phyloP scores from a whole-genome alignment of 92 coral and sea anemone genomes.

The Blastomussa wellsi region DNA sequence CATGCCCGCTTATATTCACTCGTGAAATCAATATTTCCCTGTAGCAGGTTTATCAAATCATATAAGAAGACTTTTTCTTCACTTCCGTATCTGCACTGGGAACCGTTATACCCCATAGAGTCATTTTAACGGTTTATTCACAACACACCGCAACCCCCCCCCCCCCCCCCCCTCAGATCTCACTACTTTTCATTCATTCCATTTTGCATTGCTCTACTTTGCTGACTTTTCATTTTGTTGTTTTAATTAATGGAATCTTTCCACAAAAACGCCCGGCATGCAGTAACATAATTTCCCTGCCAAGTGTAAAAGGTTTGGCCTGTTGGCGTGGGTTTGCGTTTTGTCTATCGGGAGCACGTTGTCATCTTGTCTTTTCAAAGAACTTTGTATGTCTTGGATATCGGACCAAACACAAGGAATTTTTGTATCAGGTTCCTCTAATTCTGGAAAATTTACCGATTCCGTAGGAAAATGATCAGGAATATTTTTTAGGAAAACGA shows the following conservation, averaged over 20 bases:
- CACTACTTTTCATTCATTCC: not conserved
- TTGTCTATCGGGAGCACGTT: slow-evolving; percentile 16
- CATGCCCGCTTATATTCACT: not conserved
- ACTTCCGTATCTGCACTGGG: not conserved
- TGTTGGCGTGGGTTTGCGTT: not conserved
- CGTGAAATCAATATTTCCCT: not conserved
- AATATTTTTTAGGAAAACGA: not conserved
- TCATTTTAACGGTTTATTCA: not conserved
- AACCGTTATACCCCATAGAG: not conserved
- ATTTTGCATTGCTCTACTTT: not conserved
- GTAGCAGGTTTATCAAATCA: not conserved
- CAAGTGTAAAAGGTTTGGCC: not conserved
- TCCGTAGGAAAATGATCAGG: slow-evolving; percentile 1
- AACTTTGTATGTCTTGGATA: not conserved
- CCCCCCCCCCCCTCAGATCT: not conserved
- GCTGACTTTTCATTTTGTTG: not conserved
- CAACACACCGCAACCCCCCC: not conserved
- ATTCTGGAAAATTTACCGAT: not conserved
- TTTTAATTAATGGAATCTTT: not conserved
- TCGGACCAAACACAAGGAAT: not conserved
- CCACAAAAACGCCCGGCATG: not conserved
- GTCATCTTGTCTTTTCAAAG: not conserved
- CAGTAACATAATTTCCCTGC: not conserved
- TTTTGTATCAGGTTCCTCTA: slow-evolving; percentile 1
- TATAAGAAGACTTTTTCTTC: not conserved